Base-by-base conservation (phyloP, 2,113 vertebrate genomes). In the Brachypodius melanocephalos region DNA sequence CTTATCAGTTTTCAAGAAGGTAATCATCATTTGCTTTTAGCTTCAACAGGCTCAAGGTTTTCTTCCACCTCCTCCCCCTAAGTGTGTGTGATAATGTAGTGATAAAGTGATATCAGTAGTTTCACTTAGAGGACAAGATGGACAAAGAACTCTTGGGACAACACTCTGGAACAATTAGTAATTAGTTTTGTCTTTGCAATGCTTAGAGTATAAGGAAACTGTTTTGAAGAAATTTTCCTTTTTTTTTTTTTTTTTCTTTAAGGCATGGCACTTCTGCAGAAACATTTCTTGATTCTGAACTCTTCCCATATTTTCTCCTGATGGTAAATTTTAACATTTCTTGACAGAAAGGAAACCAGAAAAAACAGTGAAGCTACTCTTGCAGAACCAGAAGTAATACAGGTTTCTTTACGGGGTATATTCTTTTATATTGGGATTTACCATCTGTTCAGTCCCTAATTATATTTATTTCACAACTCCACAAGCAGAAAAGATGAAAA, bases 371-470 rank as follows among this genome's bases (percentile, higher is more conserved):
- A 90, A 22, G 19, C n/a, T 71, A 43, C 28, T 86, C 21, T 63
- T 58, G 45, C 24, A 75, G 45, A 88, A 91, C 46, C 59, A 74
- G 81, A 74, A 93, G 51, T 71, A 91, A 76, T n/a, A 57, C 6
- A 93, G 32, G 62, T 83, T 94, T 61, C 20, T 79, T 80, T 71
- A 80, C 24, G 32, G n/a, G 20, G 16, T 69, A 71, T 80, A 52
- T 57, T 79, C 69, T 79, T 66, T 94, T 93, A 48, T 46, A 89
- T 80, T 75, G 89, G 54, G 38, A 74, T 84, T 90, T 84, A 81
- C 76, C 85, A 83, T 85, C 81, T 92, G 81, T 58, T 89, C 73
- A 54, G 46, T 73, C 38, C 58, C 66, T 77, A 89, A 88, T 82
- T 84, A 69, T 65, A 89, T 82, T 76, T 90, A 89, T 88, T 90